Base-by-base conservation (phyloP, 2,797 vertebrate species). In the Propithecus perrieri region DNA sequence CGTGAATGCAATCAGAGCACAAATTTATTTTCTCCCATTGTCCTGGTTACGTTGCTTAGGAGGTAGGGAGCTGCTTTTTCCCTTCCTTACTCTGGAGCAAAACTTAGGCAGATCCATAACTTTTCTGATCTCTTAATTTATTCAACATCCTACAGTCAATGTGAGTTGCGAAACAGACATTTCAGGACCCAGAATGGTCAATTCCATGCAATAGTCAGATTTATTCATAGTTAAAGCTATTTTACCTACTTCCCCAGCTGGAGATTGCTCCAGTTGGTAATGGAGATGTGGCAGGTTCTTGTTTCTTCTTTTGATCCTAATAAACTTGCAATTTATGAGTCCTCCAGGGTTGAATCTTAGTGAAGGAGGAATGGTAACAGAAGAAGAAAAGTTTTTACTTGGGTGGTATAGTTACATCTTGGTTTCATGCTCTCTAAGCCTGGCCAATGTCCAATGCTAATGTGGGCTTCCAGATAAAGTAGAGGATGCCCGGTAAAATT, bases 51-150 rank as follows among this genome's bases (percentile, higher is more conserved):
- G 92, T 80, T 50, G 55, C n/a, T 78, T 76, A 78, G 15, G 43
- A 46, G 20, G 5, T 24, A 14, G 8, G 10, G 13, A 76, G 3
- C 33, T 35, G 15, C 5, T 71, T 80, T 79, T 33, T 6, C 7
- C 0, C 5, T 63, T 78, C 0, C 5, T 63, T 78, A 55, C 38
- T 61, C 4, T 30, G 4, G 41, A 94, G 18, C 41, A 78, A 85
- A 72, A 26, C 9, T 41, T 35, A 38, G 18, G 33, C 11, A 96
- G 72, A 46, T 7, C 1, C 5, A 4, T 33, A 84, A 30, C 17
- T 96, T 85, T 85, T 86, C 61, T 83, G 35, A 61, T 43, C 5
- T 91, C 24, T 75, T 76, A 71, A 91, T 76, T 80, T 84, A 78
- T 81, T 88, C 69, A 63, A 55, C 17, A 33, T 24, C 43, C 26